Evolutionary conservation across 2,797 vertebrate genomes (phyloP).

Genomic region (Chaenodraco wilsoni): DNA sequence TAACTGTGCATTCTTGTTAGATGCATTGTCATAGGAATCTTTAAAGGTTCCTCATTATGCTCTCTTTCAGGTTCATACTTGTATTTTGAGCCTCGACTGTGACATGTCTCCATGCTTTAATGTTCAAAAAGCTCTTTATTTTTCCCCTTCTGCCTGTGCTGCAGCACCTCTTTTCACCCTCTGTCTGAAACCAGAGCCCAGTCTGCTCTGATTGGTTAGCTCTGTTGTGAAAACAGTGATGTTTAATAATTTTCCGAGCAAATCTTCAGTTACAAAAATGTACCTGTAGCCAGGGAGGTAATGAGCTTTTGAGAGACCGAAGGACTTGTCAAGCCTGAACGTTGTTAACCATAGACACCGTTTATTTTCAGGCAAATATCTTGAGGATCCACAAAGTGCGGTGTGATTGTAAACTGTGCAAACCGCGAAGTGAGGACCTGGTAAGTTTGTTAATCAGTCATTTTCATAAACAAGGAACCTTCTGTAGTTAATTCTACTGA

Average conservation of each 20-base stretch:
- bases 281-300: no score
- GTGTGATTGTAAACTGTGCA: conserved; percentile 61
- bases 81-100: no score
- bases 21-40: neutral
- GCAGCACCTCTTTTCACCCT: no score
- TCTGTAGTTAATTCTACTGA: neutral
- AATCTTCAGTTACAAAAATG: neutral
- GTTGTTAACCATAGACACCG: neutral
- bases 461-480: neutral
- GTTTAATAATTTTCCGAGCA: no score
- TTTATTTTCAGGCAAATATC: conserved; percentile 47
- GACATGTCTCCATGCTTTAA: neutral
- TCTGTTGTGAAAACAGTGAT: no score
- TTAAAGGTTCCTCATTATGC: no score
- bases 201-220: no score
- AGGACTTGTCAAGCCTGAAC: neutral
- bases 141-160: no score
- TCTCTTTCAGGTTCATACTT: no score
- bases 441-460: conserved; percentile 45
- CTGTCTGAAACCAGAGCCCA: no score
- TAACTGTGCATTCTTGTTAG: neutral
- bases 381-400: conserved; percentile 48
- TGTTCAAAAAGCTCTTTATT: no score
- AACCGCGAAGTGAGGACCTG: neutral
- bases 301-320: neutral